phyloP scores from a whole-genome alignment of 2,797 vertebrate genomes.

The Strix occidentalis region DNA sequence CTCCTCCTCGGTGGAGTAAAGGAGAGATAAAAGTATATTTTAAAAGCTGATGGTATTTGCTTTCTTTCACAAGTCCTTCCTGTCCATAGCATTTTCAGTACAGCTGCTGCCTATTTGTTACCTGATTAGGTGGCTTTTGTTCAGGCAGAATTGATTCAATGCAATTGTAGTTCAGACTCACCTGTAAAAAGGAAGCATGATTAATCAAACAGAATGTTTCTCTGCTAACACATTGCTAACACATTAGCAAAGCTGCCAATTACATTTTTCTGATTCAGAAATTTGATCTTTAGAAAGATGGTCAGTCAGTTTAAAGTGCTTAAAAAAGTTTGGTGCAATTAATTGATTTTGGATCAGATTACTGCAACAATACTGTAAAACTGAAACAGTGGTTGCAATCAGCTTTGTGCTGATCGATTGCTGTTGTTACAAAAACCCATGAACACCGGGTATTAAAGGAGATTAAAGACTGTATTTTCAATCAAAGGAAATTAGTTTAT shows the following conservation, averaged over 20 bases:
- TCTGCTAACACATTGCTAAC: neutral
- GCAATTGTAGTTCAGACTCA: constrained; percentile 85
- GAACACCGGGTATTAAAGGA: neutral
- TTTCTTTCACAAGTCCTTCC: constrained; percentile 76
- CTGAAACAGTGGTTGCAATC: neutral
- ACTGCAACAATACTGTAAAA: neutral
- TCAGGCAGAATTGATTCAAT: constrained; percentile 86
- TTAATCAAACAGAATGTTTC: neutral
- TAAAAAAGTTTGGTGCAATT: neutral
- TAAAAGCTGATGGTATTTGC: constrained; percentile 69
- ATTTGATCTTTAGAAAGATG: neutral
- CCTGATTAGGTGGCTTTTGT: constrained; percentile 77
- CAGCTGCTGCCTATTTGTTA: constrained; percentile 83
- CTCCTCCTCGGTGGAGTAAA: neutral
- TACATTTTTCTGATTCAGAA: neutral
- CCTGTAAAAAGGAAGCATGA: constrained; percentile 67
- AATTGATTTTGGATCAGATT: neutral
- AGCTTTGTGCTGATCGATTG: neutral
- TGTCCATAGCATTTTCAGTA: constrained; percentile 84
- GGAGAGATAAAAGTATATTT: neutral
- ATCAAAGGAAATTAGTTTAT: constrained; percentile 8
- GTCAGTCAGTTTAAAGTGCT: neutral
- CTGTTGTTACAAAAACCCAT: neutral
- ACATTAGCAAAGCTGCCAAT: neutral
- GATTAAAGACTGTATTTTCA: constrained; percentile 13